Evolutionary conservation across 2,888 invertebrate genomes (phyloP).

Genomic region (Euproctis similis): DNA sequence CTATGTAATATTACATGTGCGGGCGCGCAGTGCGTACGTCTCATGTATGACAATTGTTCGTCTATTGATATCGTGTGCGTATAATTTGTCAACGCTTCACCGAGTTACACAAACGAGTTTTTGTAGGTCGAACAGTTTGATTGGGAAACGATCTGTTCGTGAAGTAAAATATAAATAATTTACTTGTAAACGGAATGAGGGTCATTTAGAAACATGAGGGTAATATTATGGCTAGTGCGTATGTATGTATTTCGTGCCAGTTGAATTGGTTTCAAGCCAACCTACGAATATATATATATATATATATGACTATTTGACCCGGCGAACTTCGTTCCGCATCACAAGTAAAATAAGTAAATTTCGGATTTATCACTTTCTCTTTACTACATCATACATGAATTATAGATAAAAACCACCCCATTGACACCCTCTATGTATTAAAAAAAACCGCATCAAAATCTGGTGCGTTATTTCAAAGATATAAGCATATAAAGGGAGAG

Average conservation of each 20-base stretch:
- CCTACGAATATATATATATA: too few species aligned
- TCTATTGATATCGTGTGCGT: slow-evolving; percentile 50
- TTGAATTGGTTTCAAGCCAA: slow-evolving; percentile 64
- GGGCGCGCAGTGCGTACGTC: slow-evolving; percentile 15
- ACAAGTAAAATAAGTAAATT: too few species aligned
- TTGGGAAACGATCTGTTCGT: slow-evolving; percentile 72
- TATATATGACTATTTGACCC: too few species aligned
- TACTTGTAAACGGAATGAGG: slow-evolving; percentile 71
- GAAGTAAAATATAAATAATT: slow-evolving; percentile 75
- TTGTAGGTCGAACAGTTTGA: slow-evolving; percentile 70
- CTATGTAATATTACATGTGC: slow-evolving; percentile 4
- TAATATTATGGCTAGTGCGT: slow-evolving; percentile 75
- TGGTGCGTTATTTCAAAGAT: too few species aligned
- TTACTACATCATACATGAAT: too few species aligned
- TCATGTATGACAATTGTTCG: slow-evolving; percentile 36
- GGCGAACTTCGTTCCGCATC: too few species aligned
- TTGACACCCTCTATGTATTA: too few species aligned
- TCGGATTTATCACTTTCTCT: too few species aligned
- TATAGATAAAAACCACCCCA: too few species aligned
- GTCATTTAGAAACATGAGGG: slow-evolving; percentile 75
- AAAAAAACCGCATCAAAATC: too few species aligned
- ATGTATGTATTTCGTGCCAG: too few species aligned
- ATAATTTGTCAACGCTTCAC: slow-evolving; percentile 65
- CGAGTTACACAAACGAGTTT: slow-evolving; percentile 65
- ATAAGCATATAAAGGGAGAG: too few species aligned